Evolutionary conservation across 2,888 invertebrate genomes (phyloP), one percentile per base, ranked within the genome.

Genomic region (Lutraria lutraria): DNA sequence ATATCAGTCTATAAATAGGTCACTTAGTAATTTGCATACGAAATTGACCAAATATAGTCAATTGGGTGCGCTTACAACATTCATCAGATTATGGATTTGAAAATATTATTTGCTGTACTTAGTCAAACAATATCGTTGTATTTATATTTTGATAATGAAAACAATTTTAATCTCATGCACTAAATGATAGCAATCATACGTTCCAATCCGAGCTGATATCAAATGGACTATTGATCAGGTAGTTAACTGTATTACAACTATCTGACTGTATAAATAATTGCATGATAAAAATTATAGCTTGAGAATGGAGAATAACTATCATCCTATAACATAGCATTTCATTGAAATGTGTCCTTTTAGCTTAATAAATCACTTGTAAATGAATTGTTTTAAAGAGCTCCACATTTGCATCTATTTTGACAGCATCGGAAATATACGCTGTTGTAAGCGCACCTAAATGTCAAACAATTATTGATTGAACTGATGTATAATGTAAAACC

Each of bases 1-100:
- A 92, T 92, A 92, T 88, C 88, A 63, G 31, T 79, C 92, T 92
- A 92, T 83, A 90, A 90, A 92, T 92, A 92, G 92, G 89, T 88
- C 90, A 92, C 79, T 72, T 83, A 68, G 81, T 86, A 89, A 92
- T 92, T 92, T 91, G 89, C 92, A 92, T 92, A 91, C 84, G 86
- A 88, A 85, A 89, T 88, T 90, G 85, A 85, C 89, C 92, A 89
- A 88, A 92, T 86, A 89, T 82, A 87, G 89, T n/a, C 43, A 86
- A 60, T 76, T 21, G 34, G 85, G 79, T 86, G 83, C 85, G 85
- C 76, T 83, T 87, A 90, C 85, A 88, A 86, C 83, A 53, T 53
- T 68, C 86, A 81, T 53, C n/a, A n/a, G 15, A 52, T 53, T n/a
- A 43, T 34, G 16, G 25, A 25, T n/a, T n/a, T 60, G 6, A 60